phyloP scores from a whole-genome alignment of 2,113 vertebrate genomes.

The Atlantisia rogersi region DNA sequence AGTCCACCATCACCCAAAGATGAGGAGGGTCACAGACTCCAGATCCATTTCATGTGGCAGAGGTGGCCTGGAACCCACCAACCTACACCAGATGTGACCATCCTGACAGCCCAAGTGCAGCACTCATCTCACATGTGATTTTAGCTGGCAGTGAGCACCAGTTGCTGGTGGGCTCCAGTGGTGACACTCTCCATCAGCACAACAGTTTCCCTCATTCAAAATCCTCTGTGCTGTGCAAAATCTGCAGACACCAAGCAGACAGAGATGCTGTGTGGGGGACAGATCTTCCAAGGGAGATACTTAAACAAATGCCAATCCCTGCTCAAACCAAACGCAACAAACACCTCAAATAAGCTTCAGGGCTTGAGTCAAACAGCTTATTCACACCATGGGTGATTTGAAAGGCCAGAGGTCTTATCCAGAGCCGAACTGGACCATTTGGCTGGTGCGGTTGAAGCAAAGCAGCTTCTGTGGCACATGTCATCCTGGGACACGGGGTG shows the following conservation, averaged over 20 bases:
- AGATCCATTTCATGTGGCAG: neutral
- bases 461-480: neutral
- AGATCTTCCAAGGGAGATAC: neutral
- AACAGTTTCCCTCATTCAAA: neutral
- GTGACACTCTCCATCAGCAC: rapidly evolving
- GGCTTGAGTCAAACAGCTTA: neutral
- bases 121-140: rapidly evolving
- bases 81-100: neutral
- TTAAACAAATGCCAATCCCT: neutral
- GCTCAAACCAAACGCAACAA: neutral
- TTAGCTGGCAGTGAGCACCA: neutral
- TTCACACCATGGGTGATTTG: neutral
- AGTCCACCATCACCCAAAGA: neutral
- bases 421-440: neutral
- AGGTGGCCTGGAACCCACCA: neutral
- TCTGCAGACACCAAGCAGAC: neutral
- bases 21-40: neutral
- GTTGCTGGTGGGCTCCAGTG: neutral
- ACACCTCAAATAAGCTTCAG: neutral
- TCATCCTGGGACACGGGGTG: neutral
- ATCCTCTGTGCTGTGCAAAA: neutral
- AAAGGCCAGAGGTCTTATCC: neutral
- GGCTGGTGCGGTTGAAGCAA: neutral
- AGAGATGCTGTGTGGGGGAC: neutral
- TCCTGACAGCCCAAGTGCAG: neutral